Percentiles rank a stretch among this genome's conserved stretches.
Conservation (phyloP, 2,113 vertebrate genomes). For the Chaetodon auriga region DNA sequence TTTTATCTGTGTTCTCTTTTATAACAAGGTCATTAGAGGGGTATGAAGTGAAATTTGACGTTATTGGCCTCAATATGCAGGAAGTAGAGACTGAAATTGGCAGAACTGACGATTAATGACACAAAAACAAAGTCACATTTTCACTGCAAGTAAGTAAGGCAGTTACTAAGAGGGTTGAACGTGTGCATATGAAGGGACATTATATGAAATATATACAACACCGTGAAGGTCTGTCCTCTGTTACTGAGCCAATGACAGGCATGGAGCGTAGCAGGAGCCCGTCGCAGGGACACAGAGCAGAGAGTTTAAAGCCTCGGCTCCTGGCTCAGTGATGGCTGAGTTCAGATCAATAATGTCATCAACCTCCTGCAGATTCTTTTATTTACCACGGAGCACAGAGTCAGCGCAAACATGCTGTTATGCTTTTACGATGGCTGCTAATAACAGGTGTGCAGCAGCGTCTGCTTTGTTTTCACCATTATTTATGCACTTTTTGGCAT, state of each 20-base stretch:
- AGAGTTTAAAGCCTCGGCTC: background rate
- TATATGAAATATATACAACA: background rate
- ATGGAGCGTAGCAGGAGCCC: background rate
- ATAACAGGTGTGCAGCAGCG: background rate
- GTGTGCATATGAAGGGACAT: background rate
- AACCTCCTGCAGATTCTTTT: background rate
- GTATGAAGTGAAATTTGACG: slow-evolving; percentile 19
- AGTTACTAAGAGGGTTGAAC: background rate
- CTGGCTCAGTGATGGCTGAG: background rate
- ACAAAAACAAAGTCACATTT: background rate
- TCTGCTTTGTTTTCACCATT: too few relatives aligned
- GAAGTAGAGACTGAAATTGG: background rate
- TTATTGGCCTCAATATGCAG: background rate
- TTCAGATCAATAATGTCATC: slow-evolving; percentile 14
- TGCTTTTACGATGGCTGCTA: background rate
- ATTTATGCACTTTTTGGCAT: background rate
- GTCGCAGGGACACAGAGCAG: background rate
- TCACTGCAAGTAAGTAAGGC: background rate
- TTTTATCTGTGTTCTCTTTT: slow-evolving; percentile 33
- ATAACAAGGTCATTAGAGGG: slow-evolving; percentile 31
- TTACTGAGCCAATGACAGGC: background rate
- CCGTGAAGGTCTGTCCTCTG: background rate
- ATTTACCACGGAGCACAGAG: background rate
- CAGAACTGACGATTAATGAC: background rate
- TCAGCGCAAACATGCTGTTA: background rate